Base-by-base conservation (phyloP, 2,797 vertebrate species). In the Cuculus canorus region DNA sequence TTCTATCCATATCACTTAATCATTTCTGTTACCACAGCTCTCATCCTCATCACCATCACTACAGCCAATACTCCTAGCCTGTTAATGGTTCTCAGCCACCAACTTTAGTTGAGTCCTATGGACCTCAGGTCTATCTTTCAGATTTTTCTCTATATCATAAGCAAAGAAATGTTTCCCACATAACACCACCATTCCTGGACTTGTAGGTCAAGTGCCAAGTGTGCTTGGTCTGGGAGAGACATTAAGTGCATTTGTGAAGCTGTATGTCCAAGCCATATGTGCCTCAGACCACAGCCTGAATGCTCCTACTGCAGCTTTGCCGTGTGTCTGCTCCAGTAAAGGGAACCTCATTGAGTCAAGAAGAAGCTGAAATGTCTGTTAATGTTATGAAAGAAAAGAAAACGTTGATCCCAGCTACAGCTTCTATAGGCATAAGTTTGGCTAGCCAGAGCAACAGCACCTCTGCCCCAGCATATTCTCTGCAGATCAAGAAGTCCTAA, bases 191-290 rank as follows among this genome's bases (percentile, higher is more conserved):
- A 47, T 22, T 25, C 28, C 70, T 78, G 77, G 80, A 61, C 53
- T 90, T 77, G 45, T 93, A 91, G 96, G 66, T 89, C 52, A 76
- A 77, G 71, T 73, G 53, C 75, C 64, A 85, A 91, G 78, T 92
- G 78, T 63, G 81, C 43, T 59, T 76, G 47, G 41, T 33, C 56
- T 52, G 54, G 35, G 68, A 56, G 66, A 86, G 71, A 39, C 56
- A 69, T 59, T 24, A 88, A 84, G 90, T 21, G 75, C 22, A 86
- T 91, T 88, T 78, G 37, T 60, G 69, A 64, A 41, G 69, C 57
- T 86, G 65, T 14, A 33, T 11, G 68, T 37, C 39, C 61, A 78
- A 77, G 72, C 35, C 48, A 47, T 7, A 37, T 35, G 59, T 66
- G 68, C 66, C 73, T 82, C 45, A 6, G 39, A 87, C 30, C 39